phyloP scores from a whole-genome alignment of 2,113 vertebrate genomes.

The Ranitomeya variabilis region DNA sequence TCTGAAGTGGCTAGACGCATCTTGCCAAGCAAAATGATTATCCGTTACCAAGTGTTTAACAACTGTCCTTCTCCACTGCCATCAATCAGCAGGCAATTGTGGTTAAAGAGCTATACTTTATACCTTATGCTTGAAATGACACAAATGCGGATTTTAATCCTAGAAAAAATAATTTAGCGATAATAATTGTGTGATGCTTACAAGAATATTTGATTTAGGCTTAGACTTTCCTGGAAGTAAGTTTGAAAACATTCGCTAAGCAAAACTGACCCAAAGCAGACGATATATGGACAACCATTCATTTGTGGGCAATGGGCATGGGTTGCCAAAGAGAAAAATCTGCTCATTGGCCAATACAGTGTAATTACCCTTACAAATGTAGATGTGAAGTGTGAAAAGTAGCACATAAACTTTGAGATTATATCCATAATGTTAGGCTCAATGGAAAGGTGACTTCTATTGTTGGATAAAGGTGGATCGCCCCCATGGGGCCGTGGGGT shows the following conservation, averaged over 20 bases:
- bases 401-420: too few relatives aligned
- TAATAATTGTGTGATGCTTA: constrained; percentile 40
- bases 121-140: constrained; percentile 23
- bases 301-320: constrained; percentile 36
- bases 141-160: constrained; percentile 39
- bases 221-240: constrained; percentile 41
- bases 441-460: too few relatives aligned
- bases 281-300: constrained; percentile 32
- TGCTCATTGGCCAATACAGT: too few relatives aligned
- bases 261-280: constrained; percentile 8
- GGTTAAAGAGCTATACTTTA: constrained; percentile 16
- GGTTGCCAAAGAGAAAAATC: too few relatives aligned
- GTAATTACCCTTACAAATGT: too few relatives aligned
- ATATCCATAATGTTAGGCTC: too few relatives aligned
- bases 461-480: too few relatives aligned
- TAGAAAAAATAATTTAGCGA: constrained; percentile 25
- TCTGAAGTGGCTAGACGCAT: constrained; percentile 45
- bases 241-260: constrained; percentile 28
- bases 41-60: constrained; percentile 21
- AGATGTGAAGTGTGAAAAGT: too few relatives aligned
- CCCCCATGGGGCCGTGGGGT: too few relatives aligned
- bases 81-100: constrained; percentile 44
- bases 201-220: constrained; percentile 46
- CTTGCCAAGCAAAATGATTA: constrained; percentile 46
- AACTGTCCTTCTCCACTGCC: constrained; percentile 1